These are phyloP conservation scores for Brachionus asplanchnoidis DNA, from an alignment of 1,140 invertebrate species.

Conservation along the genomic window DNA sequence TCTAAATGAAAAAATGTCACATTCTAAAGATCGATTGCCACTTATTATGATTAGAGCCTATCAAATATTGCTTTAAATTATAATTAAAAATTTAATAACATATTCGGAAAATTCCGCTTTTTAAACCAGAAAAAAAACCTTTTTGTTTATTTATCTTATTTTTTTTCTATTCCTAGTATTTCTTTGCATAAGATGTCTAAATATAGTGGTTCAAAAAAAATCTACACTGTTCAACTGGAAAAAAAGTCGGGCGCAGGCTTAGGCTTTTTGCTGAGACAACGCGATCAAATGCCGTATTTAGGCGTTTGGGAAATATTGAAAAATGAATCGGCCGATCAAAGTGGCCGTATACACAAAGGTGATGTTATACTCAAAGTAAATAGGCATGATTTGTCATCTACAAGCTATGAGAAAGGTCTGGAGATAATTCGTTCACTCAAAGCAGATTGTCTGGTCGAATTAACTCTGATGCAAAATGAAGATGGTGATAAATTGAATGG, in stretches of 20 bases:
- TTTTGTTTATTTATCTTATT: not conserved
- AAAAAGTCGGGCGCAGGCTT: conserved; percentile 38
- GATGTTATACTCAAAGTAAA: conserved; percentile 45
- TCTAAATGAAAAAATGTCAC: not conserved
- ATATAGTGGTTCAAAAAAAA: conserved; percentile 7
- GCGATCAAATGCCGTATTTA: conserved; percentile 29
- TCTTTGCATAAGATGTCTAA: not conserved
- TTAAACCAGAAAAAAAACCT: not conserved
- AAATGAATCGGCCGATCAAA: conserved; percentile 44
- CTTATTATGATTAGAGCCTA: not conserved
- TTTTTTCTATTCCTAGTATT: not conserved
- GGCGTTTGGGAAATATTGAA: conserved; percentile 42
- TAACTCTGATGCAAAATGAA: conserved; percentile 42
- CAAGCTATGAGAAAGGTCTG: conserved; percentile 44
- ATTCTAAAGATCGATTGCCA: not conserved
- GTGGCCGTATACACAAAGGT: conserved; percentile 44
- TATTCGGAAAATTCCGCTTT: not conserved
- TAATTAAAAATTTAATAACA: not conserved
- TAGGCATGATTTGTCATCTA: conserved; percentile 43
- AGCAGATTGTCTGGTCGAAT: conserved; percentile 32
- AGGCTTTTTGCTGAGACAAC: conserved; percentile 42
- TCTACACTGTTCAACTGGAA: conserved; percentile 7
- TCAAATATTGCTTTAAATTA: not conserved
- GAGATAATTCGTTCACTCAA: conserved; percentile 43
- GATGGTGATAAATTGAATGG: not conserved